Percentiles rank a stretch among this genome's conserved stretches.
Conservation (phyloP, 35 echinoderm and acorn worm genomes). For the Ptychodera flava region DNA sequence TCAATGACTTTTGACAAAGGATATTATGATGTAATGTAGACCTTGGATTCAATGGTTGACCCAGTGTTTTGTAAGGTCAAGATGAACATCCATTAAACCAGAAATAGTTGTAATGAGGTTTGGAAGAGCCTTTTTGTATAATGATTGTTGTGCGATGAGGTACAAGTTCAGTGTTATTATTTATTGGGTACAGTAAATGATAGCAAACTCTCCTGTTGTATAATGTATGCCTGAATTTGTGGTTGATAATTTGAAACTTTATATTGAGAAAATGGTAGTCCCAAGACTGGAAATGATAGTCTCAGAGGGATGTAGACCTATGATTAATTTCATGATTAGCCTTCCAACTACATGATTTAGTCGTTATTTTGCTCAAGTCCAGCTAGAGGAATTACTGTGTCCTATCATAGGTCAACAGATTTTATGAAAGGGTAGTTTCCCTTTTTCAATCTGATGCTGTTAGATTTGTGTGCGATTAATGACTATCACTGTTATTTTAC, state of each 20-base stretch:
- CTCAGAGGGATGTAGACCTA: neutral
- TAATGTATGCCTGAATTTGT: neutral
- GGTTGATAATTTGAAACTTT: neutral
- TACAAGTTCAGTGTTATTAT: neutral
- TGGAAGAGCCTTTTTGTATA: neutral
- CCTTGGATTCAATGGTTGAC: neutral
- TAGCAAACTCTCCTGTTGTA: neutral
- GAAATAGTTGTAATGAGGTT: neutral
- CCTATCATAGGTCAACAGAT: neutral
- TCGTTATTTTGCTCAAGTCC: neutral
- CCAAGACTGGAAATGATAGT: neutral
- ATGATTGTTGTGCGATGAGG: neutral
- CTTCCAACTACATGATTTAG: neutral
- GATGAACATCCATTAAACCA: neutral
- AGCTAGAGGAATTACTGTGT: neutral
- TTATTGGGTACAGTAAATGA: neutral
- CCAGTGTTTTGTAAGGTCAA: neutral
- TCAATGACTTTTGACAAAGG: neutral
- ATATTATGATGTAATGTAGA: neutral
- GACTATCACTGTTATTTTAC: neutral
- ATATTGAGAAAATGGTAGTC: constrained; percentile 1
- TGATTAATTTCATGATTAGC: neutral
- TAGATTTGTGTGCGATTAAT: neutral
- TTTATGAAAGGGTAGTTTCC: neutral
- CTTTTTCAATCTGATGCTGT: neutral